These are phyloP conservation scores for Ormia ochracea DNA, from an alignment of 2,888 invertebrate species.

Conservation along the genomic window DNA sequence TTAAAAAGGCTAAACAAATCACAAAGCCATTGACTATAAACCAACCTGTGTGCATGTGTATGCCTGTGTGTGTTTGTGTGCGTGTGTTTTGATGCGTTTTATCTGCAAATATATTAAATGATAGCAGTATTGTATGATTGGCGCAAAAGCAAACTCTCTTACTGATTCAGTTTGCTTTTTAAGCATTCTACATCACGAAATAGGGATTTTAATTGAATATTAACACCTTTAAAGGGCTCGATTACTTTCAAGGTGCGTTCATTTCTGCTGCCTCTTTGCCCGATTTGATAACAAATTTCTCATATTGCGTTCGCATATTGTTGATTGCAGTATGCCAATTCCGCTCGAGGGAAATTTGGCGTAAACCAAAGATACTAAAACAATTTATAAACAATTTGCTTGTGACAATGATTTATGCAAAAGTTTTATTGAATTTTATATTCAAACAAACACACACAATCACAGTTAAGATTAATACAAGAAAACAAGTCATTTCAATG, in stretches of 20 bases:
- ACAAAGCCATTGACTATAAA: not conserved
- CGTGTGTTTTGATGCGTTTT: too few relatives aligned
- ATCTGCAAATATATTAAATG: slow-evolving; percentile 44
- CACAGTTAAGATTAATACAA: not conserved
- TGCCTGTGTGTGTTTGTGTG: too few relatives aligned
- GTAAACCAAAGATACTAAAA: slow-evolving; percentile 16
- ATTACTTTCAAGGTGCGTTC: slow-evolving; percentile 28
- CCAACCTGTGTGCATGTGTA: not conserved
- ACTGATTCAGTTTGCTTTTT: slow-evolving; percentile 9
- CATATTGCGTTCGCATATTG: slow-evolving; percentile 6
- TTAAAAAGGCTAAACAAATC: not conserved
- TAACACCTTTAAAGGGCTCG: slow-evolving; percentile 71
- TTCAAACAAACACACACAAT: not conserved
- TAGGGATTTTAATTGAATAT: slow-evolving; percentile 75
- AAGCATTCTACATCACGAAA: slow-evolving; percentile 4
- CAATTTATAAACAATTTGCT: slow-evolving; percentile 66
- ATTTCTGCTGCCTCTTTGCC: not conserved
- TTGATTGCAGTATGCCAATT: slow-evolving; percentile 54
- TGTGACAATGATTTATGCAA: slow-evolving; percentile 74
- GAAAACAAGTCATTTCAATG: not conserved
- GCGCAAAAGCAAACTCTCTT: slow-evolving; percentile 13
- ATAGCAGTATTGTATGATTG: slow-evolving; percentile 32
- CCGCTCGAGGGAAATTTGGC: slow-evolving; percentile 43
- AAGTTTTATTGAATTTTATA: slow-evolving; percentile 64
- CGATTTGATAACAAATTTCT: slow-evolving; percentile 46